Conservation (phyloP, 2,113 vertebrate genomes). For the Malurus elegans region DNA sequence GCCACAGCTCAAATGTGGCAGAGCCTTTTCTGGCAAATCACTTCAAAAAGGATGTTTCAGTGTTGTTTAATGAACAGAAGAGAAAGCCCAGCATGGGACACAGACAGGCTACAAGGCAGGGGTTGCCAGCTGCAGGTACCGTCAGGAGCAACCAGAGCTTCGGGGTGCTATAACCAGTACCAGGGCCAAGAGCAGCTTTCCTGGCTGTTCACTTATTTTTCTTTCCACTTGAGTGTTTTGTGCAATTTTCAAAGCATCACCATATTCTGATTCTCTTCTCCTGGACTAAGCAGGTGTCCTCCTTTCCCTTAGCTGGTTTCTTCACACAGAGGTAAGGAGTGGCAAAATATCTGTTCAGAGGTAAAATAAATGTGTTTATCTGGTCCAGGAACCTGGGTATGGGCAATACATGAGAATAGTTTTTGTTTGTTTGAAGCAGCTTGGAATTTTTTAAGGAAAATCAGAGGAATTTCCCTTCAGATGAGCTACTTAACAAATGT, state of each 20-base stretch:
- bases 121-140: background rate
- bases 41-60: background rate
- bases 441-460: background rate
- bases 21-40: background rate
- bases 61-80: background rate
- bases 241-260: background rate
- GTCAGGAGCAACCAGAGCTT: background rate
- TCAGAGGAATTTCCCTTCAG: background rate
- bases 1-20: background rate
- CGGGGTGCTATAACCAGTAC: accelerated
- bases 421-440: background rate
- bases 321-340: background rate
- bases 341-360: background rate
- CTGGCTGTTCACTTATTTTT: background rate
- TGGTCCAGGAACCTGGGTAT: background rate
- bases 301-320: background rate
- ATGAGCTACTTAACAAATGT: background rate
- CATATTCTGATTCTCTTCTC: background rate
- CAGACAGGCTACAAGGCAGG: background rate
- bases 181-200: background rate
- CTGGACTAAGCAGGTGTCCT: background rate
- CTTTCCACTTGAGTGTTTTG: background rate
- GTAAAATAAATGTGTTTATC: background rate
- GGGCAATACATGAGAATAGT: background rate
- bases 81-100: background rate